A percentile compares a stretch with the other conserved stretches of the same genome.
phyloP scores from a whole-genome alignment of 2,797 vertebrate genomes.

The Melopsittacus undulatus region DNA sequence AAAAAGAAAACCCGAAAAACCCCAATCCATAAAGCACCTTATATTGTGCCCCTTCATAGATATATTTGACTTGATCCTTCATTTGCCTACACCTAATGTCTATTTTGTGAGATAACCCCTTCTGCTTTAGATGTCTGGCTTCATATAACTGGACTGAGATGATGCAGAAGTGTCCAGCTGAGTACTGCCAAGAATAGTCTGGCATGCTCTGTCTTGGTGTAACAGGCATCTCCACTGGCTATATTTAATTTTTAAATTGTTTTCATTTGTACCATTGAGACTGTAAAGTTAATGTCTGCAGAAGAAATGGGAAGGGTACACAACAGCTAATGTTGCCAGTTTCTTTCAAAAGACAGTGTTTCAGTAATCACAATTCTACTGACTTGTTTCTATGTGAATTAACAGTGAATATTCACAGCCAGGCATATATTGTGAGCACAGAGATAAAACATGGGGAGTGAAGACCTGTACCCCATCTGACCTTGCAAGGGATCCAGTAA shows the following conservation, averaged over 20 bases:
- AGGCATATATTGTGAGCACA: not conserved
- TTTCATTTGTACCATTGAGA: not conserved
- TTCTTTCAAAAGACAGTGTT: not conserved
- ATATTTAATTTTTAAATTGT: not conserved
- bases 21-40: not conserved
- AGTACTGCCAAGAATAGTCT: not conserved
- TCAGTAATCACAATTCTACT: not conserved
- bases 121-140: not conserved
- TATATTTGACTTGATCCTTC: not conserved
- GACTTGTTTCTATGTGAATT: not conserved
- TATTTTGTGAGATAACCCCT: not conserved
- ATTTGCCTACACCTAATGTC: not conserved
- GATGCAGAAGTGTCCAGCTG: not conserved
- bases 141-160: not conserved
- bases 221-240: not conserved
- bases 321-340: not conserved
- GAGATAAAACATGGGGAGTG: constrained; percentile 10
- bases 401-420: not conserved
- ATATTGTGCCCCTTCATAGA: not conserved
- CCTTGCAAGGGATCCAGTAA: constrained; percentile 40
- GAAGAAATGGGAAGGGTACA: not conserved
- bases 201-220: not conserved
- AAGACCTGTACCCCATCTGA: constrained; percentile 29
- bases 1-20: not conserved
- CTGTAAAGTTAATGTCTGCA: not conserved